Evolutionary conservation across 2,797 vertebrate genomes (phyloP).

Genomic region (Poecilia gillii): DNA sequence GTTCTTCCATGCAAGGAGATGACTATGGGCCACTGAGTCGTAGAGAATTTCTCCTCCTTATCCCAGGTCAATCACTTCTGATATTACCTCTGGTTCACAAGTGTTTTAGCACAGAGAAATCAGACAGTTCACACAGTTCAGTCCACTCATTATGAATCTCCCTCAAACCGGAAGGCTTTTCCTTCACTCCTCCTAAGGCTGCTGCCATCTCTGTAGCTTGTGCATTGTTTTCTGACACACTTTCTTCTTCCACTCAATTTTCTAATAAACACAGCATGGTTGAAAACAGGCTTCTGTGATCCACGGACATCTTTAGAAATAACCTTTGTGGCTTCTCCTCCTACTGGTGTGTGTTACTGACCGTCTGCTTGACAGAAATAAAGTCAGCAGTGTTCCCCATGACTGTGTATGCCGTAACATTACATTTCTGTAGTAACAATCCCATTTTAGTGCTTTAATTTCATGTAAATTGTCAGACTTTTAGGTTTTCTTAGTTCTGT

Average conservation of each 20-base stretch:
- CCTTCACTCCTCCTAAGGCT: background rate
- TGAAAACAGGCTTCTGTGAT: background rate
- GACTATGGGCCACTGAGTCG: background rate
- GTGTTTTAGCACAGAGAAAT: background rate
- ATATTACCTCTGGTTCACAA: background rate
- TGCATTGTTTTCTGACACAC: background rate
- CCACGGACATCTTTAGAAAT: background rate
- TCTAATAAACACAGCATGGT: background rate
- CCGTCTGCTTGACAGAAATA: background rate
- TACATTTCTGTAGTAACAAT: background rate
- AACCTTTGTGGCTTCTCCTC: background rate
- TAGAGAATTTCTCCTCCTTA: background rate
- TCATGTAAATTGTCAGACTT: background rate
- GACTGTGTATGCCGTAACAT: background rate
- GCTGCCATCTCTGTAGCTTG: background rate
- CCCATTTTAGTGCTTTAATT: background rate
- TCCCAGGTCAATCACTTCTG: background rate
- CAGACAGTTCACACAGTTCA: background rate
- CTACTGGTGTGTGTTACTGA: background rate
- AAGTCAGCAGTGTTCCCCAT: background rate
- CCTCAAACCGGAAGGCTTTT: background rate
- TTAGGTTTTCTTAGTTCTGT: background rate
- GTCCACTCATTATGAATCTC: background rate
- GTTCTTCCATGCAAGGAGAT: background rate
- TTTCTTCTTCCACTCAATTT: background rate